Evolutionary conservation across 2,113 vertebrate genomes (phyloP).

Genomic region (Athene cunicularia): DNA sequence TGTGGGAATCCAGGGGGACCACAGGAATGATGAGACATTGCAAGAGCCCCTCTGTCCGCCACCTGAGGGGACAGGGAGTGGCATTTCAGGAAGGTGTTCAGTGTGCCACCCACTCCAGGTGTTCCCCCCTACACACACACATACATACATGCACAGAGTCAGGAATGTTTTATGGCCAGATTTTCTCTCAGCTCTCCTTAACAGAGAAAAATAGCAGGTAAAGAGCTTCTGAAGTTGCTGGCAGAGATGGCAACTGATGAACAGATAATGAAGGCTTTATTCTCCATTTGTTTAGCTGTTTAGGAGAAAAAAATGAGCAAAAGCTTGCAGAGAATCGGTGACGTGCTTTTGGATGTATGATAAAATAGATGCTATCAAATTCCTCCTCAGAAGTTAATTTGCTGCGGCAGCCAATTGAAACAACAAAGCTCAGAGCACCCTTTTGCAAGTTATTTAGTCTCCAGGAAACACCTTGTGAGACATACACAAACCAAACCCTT

Average conservation of each 20-base stretch:
- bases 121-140: too few species aligned
- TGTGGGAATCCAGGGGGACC: not conserved
- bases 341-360: not conserved
- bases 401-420: not conserved
- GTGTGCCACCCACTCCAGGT: too few species aligned
- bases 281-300: constrained; percentile 27
- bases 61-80: not conserved
- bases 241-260: not conserved
- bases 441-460: not conserved
- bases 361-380: not conserved
- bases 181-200: not conserved
- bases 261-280: constrained; percentile 17
- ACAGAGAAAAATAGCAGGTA: not conserved
- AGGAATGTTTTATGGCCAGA: not conserved
- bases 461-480: not conserved
- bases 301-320: not conserved
- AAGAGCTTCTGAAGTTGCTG: not conserved
- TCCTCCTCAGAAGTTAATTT: not conserved
- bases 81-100: not conserved
- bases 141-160: not conserved
- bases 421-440: not conserved
- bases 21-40: not conserved
- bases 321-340: not conserved
- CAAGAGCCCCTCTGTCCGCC: not conserved
- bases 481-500: not conserved